Percentiles rank a stretch among this genome's conserved stretches.
Conservation (phyloP, 1,140 invertebrate genomes). For the Lordiphosa clarofinis region DNA sequence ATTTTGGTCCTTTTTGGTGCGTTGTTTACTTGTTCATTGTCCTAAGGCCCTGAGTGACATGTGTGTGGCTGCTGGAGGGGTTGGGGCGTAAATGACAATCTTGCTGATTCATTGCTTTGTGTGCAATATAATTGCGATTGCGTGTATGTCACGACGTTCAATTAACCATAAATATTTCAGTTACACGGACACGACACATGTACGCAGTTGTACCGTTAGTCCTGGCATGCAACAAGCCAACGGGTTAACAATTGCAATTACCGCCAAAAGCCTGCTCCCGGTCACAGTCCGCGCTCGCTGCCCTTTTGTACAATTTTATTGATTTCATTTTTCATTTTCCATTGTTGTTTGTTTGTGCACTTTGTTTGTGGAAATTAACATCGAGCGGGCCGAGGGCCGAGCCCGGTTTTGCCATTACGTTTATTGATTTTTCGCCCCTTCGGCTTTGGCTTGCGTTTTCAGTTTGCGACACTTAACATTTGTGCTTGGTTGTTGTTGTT, state of each 20-base stretch:
- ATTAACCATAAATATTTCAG: constrained; percentile 5
- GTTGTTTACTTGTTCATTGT: not conserved
- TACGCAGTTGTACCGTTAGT: too few species aligned
- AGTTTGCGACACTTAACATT: constrained; percentile 71
- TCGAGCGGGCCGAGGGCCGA: constrained; percentile 28
- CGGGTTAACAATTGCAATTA: constrained; percentile 50
- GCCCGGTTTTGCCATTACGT: constrained; percentile 54
- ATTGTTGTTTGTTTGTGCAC: constrained; percentile 24
- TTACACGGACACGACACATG: not conserved
- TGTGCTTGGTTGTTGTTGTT: constrained; percentile 18
- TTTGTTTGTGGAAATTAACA: constrained; percentile 67
- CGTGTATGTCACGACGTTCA: not conserved
- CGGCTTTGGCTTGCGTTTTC: constrained; percentile 52
- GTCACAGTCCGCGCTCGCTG: constrained; percentile 5
- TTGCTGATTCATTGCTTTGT: constrained; percentile 43
- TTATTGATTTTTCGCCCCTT: constrained; percentile 56
- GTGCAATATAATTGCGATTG: not conserved
- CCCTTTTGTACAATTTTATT: constrained; percentile 34
- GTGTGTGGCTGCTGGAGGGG: constrained; percentile 7
- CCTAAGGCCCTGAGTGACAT: not conserved
- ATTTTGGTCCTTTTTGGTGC: not conserved
- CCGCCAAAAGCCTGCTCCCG: constrained; percentile 20
- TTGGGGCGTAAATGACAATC: not conserved
- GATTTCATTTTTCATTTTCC: constrained; percentile 47
- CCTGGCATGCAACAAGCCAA: constrained; percentile 44